These are phyloP conservation scores for Belonocnema kinseyi DNA, from an alignment of 1,140 invertebrate genomes.

Conservation along the genomic window DNA sequence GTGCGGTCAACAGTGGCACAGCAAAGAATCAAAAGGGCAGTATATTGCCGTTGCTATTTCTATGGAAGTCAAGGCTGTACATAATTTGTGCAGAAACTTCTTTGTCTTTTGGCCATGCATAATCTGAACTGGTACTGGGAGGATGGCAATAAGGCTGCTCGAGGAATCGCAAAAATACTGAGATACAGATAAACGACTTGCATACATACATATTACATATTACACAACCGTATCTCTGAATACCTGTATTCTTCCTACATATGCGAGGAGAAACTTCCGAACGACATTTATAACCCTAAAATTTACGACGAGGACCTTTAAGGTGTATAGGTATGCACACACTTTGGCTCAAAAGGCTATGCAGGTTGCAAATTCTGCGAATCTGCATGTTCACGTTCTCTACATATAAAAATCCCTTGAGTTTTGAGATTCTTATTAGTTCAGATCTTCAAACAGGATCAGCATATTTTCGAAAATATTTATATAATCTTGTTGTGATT, in stretches of 20 bases:
- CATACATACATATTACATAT: not conserved
- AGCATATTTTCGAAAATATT: too few species aligned
- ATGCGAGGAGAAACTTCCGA: conserved; percentile 38
- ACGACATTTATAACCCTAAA: conserved; percentile 56
- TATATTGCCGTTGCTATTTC: conserved; percentile 30
- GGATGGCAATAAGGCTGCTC: conserved; percentile 18
- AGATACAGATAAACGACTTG: conserved; percentile 26
- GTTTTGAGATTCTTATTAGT: conserved; percentile 9
- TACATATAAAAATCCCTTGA: not conserved
- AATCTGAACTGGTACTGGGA: not conserved
- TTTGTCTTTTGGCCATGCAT: conserved; percentile 22
- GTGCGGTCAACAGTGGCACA: not conserved
- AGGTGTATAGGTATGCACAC: not conserved
- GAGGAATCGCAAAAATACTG: conserved; percentile 15
- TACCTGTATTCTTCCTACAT: not conserved
- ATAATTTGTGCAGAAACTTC: conserved; percentile 11
- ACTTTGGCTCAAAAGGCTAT: not conserved
- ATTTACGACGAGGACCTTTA: conserved; percentile 48
- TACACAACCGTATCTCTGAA: not conserved
- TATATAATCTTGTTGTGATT: too few species aligned
- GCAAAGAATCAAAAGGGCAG: conserved; percentile 1
- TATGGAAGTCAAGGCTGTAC: conserved; percentile 25
- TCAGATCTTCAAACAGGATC: not conserved
- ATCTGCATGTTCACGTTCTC: not conserved
- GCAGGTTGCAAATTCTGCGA: not conserved